A percentile compares a stretch with the other conserved stretches of the same genome.
phyloP scores from a whole-genome alignment of 1,140 invertebrate genomes.

The Tigriopus japonicus region DNA sequence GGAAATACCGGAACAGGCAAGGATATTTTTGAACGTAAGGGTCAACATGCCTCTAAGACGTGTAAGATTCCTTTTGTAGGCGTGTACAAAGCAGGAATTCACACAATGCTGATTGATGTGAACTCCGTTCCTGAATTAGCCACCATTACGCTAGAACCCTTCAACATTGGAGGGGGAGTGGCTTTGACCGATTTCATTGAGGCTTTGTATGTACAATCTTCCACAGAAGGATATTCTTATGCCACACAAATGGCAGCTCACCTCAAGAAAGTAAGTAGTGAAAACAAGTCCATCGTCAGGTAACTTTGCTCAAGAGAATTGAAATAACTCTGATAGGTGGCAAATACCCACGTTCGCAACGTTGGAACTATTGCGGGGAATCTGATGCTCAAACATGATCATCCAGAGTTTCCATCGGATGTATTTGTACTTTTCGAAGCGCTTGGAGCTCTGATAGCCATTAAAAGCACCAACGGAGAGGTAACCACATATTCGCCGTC shows the following conservation, averaged over 20 bases:
- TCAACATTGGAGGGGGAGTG: neutral
- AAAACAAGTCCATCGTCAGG: no score
- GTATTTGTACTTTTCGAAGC: constrained; percentile 49
- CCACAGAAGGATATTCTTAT: no score
- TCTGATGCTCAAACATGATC: constrained; percentile 48
- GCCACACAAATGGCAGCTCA: no score
- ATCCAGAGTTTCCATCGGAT: constrained; percentile 52
- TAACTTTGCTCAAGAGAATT: no score
- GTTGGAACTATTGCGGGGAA: constrained; percentile 51
- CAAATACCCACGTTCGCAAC: constrained; percentile 18
- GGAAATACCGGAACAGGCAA: neutral
- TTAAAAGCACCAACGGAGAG: constrained; percentile 27
- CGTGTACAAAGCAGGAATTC: constrained; percentile 31
- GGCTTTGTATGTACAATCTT: constrained; percentile 10
- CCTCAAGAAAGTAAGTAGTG: no score
- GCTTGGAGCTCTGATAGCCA: constrained; percentile 38
- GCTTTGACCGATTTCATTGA: constrained; percentile 1
- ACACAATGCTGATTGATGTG: no score
- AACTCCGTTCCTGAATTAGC: constrained; percentile 43
- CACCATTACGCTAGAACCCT: constrained; percentile 23
- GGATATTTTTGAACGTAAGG: neutral
- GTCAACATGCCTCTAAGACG: no score
- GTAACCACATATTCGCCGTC: constrained; percentile 17
- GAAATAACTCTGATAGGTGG: no score
- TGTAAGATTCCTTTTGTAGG: no score